Conservation (phyloP, 2,888 invertebrate species). For the Euspilapteryx auroguttella region DNA sequence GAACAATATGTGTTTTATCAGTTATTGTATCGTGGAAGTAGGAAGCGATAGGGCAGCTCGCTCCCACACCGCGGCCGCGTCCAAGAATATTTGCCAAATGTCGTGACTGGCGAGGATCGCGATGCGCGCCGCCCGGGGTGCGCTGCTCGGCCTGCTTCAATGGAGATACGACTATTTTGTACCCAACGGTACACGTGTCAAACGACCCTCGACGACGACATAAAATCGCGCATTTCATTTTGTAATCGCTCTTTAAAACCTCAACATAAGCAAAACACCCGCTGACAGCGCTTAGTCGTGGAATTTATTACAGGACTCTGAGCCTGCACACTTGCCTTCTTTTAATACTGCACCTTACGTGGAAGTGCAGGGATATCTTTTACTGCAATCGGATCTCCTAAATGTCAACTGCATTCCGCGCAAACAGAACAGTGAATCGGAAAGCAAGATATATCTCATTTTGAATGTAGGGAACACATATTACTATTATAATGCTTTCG, state of each 20-base stretch:
- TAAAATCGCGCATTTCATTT: conserved; percentile 25
- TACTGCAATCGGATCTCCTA: no score
- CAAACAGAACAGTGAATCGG: no score
- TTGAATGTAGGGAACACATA: conserved; percentile 4
- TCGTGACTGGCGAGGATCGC: conserved; percentile 57
- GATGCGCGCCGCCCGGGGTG: conserved; percentile 53
- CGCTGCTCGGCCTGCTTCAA: conserved; percentile 32
- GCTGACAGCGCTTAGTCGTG: conserved; percentile 16
- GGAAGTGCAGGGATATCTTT: no score
- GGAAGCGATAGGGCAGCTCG: conserved; percentile 51
- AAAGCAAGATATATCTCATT: no score
- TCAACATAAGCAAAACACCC: conserved; percentile 12
- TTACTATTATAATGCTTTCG: conserved; percentile 12
- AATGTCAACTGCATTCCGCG: no score
- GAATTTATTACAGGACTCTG: conserved; percentile 12
- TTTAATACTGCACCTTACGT: conserved; percentile 7
- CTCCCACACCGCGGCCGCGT: conserved; percentile 43
- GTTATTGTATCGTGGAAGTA: conserved; percentile 45
- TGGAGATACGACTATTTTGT: conserved; percentile 48
- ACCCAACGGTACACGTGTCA: conserved; percentile 48
- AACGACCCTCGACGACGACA: conserved; percentile 19
- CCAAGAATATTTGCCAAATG: conserved; percentile 55
- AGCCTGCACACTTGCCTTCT: conserved; percentile 6
- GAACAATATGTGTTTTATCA: conserved; percentile 29
- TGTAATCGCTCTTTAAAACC: conserved; percentile 12